phyloP scores from a whole-genome alignment of 1,140 invertebrate genomes.

The Aphelinus atriplicis region DNA sequence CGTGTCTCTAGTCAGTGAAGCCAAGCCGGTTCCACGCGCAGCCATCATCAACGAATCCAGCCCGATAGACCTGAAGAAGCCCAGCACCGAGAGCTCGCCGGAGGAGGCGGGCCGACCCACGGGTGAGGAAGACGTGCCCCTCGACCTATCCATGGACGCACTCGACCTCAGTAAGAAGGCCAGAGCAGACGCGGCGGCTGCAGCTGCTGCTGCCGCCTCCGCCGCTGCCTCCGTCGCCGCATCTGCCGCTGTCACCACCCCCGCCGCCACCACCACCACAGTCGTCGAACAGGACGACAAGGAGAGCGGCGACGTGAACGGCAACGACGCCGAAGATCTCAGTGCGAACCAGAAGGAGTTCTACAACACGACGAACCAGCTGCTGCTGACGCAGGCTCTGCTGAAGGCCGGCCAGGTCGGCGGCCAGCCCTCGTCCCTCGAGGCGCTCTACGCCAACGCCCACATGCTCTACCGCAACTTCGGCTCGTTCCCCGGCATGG shows the following conservation, averaged over 20 bases:
- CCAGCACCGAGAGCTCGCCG: constrained; percentile 25
- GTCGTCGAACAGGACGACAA: constrained; percentile 4
- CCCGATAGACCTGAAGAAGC: constrained; percentile 56
- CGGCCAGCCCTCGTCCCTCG: constrained; percentile 57
- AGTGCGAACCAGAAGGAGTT: constrained; percentile 53
- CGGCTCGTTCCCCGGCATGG: constrained; percentile 60
- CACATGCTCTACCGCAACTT: constrained; percentile 64
- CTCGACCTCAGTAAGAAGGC: constrained; percentile 88
- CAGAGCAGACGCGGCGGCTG: constrained; percentile 57
- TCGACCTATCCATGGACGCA: constrained; percentile 84
- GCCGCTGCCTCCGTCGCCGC: background rate
- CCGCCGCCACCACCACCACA: background rate
- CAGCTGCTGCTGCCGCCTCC: constrained; percentile 13
- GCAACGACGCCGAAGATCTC: too few relatives aligned
- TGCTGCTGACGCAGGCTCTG: constrained; percentile 70
- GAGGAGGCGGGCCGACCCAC: too few relatives aligned
- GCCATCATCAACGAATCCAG: constrained; percentile 59
- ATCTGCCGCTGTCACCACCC: too few relatives aligned
- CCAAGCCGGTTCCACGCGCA: constrained; percentile 49
- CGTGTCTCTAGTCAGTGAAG: constrained; percentile 63
- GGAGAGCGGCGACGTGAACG: background rate
- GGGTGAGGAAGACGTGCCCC: constrained; percentile 69
- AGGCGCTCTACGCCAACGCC: constrained; percentile 67
- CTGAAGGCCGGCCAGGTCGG: constrained; percentile 67
- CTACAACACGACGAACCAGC: constrained; percentile 64